Base-by-base conservation (phyloP, 2,888 invertebrate genomes). In the Thecocarcelia acutangulata region DNA sequence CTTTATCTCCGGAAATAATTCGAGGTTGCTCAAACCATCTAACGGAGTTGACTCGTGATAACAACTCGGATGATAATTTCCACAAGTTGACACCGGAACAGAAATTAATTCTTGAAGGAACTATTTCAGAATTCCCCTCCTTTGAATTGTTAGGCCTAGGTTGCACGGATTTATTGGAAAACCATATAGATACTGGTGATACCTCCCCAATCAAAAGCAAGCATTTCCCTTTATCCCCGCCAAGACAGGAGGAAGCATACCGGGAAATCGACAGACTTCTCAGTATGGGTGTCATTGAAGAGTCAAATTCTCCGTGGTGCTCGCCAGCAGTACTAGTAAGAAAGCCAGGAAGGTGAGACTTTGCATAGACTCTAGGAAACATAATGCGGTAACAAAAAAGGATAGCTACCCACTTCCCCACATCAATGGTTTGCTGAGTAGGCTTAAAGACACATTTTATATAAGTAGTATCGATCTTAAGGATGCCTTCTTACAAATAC, bases 221-320 rank as follows among this genome's bases (percentile, higher is more conserved):
- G 66, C 66, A 80, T 15, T 80, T 56, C 40, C 81, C 69, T 2
- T 37, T 77, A n/a, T 82, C 73, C 0, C 80, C 80, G 12, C 77
- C 81, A 3, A 46, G 70, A 11, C 70, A 81, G 46, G 54, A 37
- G 3, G 58, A 68, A 46, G 70, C 44, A 8, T 78, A 59, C 40
- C 40, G 33, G 6, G 80, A 80, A 44, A 42, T 77, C 3, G 70
- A 73, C n/a, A 33, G 75, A 9, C 28, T 80, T 44, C 42, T 80
- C 9, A 37, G 37, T 13, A 37, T 73, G 24, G 74, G 68, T 5
- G 72, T 81, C 13, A 81, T 78, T 12, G 70, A 70, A 13, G 80
- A 75, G 13, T 66, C 75, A 1, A 50, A 74, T 11, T 72, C 61
- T 3, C 54, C 72, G 0, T 69, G 80, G 73, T 70, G 59, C n/a